Evolutionary conservation across 2,113 vertebrate species (phyloP), one percentile per base, ranked within the genome.

Genomic region (Cyrtonyx montezumae): DNA sequence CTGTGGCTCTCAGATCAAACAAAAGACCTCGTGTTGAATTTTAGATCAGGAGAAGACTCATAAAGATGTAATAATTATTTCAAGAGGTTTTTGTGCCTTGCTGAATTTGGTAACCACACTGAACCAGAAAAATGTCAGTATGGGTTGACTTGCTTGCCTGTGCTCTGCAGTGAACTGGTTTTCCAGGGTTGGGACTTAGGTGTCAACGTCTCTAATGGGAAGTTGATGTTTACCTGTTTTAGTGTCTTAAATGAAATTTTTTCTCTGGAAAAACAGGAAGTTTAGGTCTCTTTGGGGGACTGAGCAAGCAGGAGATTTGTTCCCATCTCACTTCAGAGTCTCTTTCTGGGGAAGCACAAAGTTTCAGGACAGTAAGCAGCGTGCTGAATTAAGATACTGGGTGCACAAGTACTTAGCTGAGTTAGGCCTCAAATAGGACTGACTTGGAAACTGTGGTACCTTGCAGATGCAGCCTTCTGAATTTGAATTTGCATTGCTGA

Each of bases 121-220:
- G 65, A 73, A 73, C 14, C 37, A 59, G 48, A 83, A 45, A 37
- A 59, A 34, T 55, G 16, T 25, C 20, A 28, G 37, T 70, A 9
- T 12, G 10, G 15, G 3, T 8, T 51, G 14, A 36, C 16, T 55
- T 55, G 53, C 7, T 61, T 82, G 13, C 0, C 1, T 1, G 0
- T 62, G 23, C 30, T 37, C 67, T 59, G 20, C 43, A 37, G 46
- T 46, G 32, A 3, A 3, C 45, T 70, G 5, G 70, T 85, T 37
- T 93, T n/a, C 40, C 43, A 19, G 10, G 8, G 8, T n/a, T 37
- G 7, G 65, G 36, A 53, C 45, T 79, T 88, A 45, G 81, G 28
- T n/a, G 36, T 16, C 8, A 2, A 26, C 49, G n/a, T n/a, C 20
- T 89, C 59, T 48, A 4, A 34, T 73, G 13, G 34, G 9, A 34